Evolutionary conservation across 92 coral and sea anemone species (phyloP), one percentile per base, ranked within the genome.

Genomic region (Zoanthus sansibaricus): DNA sequence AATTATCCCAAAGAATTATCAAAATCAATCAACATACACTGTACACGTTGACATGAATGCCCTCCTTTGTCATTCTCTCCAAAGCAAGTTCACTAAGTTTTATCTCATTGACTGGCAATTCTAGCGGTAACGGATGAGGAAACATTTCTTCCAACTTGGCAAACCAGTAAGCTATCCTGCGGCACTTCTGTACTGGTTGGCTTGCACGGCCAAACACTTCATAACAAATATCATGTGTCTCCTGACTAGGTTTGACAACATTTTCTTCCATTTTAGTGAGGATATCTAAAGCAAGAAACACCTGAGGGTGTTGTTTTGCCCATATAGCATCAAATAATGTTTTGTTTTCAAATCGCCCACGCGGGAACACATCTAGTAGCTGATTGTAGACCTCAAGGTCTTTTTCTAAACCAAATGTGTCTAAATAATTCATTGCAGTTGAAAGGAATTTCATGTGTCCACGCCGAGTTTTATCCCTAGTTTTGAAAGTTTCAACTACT

Each of bases 241-340:
- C 71, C 42, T 90, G 91, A 37, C 91, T 92, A 14, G 99, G 99
- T 32, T 92, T 88, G 1, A 97, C 46, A 66, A 94, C 96, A 75
- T 97, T 92, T 75, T 97, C 99, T 67, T 97, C 99, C 97, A 97
- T 93, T 86, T 95, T 92, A 0, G 99, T 97, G 21, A 97, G 83
- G 44, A 97, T 92, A 33, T 97, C 98, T 72, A 97, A 70, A 11
- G 99, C 99, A n/a, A 94, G 87, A 71, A 92, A 95, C 17, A 93
- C 93, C 79, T 97, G 99, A 15, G 99, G 99, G 25, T 96, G 99
- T 61, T 91, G 89, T 64, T 96, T 93, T 13, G 99, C 95, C 99
- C 99, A 97, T 54, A 97, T 92, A 54, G 99, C 98, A 92, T 97
- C 99, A 79, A 97, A 97, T 11, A 97, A 93, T 48, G 93, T 95